Base-by-base conservation (phyloP, 2,797 vertebrate genomes). In the Eulemur rubriventer region DNA sequence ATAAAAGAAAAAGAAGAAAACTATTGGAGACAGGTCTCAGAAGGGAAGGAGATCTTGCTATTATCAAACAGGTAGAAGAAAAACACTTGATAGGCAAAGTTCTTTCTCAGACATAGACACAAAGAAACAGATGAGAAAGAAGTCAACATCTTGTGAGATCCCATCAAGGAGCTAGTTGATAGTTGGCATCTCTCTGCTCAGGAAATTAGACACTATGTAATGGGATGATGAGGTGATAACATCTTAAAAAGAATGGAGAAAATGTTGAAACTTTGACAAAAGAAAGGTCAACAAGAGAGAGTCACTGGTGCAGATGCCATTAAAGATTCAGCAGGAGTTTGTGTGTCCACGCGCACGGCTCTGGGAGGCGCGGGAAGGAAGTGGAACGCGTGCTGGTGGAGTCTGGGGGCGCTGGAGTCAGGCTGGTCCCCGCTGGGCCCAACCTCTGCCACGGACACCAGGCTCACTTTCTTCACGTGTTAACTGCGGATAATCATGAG, bases 301-400 rank as follows among this genome's bases (percentile, higher is more conserved):
- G 18, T 0, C 6, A 18, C 14, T 33, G 12, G 43, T 24, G 8
- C 16, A 30, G 6, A 20, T 9, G 17, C 22, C 12, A 35, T 1
- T 72, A 46, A 63, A 70, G 52, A 12, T n/a, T n/a, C 6, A 22
- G 38, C 3, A 26, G 18, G 17, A 26, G 2, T 22, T n/a, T n/a
- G 35, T 4, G 3, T 2, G 0, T 38, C 7, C 10, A 26, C 7
- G 7, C 17, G 3, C 2, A 1, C 0, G 1, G 28, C 28, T 46
- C 78, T 28, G 30, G 55, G n/a, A 33, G 12, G 11, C 9, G 5
- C 0, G 1, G n/a, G 17, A 59, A 7, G 38, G 28, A 57, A 35
- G 20, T 4, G 2, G 17, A 50, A 38, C 8, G 35, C 3, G 6
- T 22, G 30, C 20, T 35, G 35, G 28, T 16, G 2, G 11, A 1